Evolutionary conservation across 2,888 invertebrate genomes (phyloP), one percentile per base, ranked within the genome.

Genomic region (Scrobipalpa atriplicella): DNA sequence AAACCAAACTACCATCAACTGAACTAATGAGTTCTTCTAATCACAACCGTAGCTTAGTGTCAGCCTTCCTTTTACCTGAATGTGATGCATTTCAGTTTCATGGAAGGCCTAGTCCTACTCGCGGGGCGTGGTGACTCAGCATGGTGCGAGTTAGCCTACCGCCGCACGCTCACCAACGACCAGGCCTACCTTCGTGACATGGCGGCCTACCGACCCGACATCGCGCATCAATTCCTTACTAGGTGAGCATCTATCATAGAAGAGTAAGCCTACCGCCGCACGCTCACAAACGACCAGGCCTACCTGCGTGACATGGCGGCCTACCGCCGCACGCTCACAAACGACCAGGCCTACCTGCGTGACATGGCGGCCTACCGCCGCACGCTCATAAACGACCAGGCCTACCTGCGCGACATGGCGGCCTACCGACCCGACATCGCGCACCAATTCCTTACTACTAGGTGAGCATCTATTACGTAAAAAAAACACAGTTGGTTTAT

Each of bases 341-440:
- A n/a, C n/a, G n/a, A n/a, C n/a, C n/a, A n/a, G n/a, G n/a, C n/a
- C n/a, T n/a, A n/a, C n/a, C n/a, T n/a, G n/a, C n/a, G n/a, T n/a
- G n/a, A n/a, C n/a, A n/a, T n/a, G n/a, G n/a, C n/a, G n/a, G 87
- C 92, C 9, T 93, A 93, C 78, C 78, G 91, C 0, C 88, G 92
- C 67, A 79, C 86, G 47, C 78, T 91, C 0, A 43, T 76, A 65
- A 86, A 90, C 79, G 93, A 93, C 78, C 89, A 88, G 77, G 84
- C 86, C 0, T 93, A 87, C 74, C 76, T 92, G n/a, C 81, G 90
- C 2, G 93, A 93, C 72, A 88, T 92, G 86, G 90, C 86, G 39
- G 73, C 79, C n/a, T 87, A 86, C 70, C 78, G 93, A 0, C 92
- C 93, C 0, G 93, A 93, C 69, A 82, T 93, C 2, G 91, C 90